Evolutionary conservation across 1,140 invertebrate species (phyloP).

Genomic region (Colletes latitarsis): DNA sequence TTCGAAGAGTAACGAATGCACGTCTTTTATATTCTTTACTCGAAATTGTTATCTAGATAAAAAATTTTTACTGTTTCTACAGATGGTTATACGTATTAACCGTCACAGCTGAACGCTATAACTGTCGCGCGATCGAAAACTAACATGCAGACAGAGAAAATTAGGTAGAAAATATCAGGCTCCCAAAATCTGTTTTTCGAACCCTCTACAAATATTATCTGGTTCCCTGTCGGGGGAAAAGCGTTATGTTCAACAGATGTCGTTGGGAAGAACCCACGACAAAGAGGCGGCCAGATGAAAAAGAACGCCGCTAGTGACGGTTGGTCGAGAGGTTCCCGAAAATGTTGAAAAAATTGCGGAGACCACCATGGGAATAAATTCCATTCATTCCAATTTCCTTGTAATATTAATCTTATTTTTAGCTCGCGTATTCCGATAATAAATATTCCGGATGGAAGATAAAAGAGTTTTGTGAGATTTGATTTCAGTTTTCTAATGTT

Average conservation of each 20-base stretch:
- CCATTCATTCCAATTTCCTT: conserved; percentile 6
- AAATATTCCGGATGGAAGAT: too few species aligned
- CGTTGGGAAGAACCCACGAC: conserved; percentile 6
- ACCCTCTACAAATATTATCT: conserved; percentile 4
- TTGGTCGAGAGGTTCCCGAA: background rate
- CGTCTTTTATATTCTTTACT: too few species aligned
- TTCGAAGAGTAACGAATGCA: too few species aligned
- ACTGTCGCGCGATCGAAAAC: background rate
- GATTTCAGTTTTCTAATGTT: too few species aligned
- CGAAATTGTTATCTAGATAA: background rate
- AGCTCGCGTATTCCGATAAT: too few species aligned
- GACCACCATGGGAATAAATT: conserved; percentile 11
- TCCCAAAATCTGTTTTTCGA: conserved; percentile 4
- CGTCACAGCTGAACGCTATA: background rate
- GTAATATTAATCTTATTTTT: too few species aligned
- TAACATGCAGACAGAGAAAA: background rate
- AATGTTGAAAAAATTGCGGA: conserved; percentile 19
- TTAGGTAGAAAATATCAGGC: conserved; percentile 1
- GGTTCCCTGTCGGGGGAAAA: conserved; percentile 28
- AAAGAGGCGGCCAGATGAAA: conserved; percentile 22
- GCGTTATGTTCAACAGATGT: conserved; percentile 66
- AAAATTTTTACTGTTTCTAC: background rate
- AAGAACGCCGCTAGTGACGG: background rate
- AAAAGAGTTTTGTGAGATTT: too few species aligned
- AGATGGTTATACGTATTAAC: background rate